A percentile compares a stretch with the other conserved stretches of the same genome.
phyloP scores from a whole-genome alignment of 2,113 vertebrate species.

The Nycticorax nycticorax region DNA sequence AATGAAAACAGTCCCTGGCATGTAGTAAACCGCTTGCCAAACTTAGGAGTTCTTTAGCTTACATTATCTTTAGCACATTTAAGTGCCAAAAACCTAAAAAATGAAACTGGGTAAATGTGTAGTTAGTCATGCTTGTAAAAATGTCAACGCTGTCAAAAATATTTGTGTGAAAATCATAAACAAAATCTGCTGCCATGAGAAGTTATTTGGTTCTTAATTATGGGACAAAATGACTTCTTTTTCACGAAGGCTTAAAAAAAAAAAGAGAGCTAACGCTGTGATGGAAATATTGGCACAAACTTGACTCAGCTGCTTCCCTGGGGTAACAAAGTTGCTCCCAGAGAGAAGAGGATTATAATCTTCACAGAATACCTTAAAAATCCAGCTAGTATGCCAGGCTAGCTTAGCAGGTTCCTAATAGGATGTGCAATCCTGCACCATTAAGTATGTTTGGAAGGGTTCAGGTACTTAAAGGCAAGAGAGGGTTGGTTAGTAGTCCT shows the following conservation, averaged over 20 bases:
- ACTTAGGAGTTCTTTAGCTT: slow-evolving; percentile 2
- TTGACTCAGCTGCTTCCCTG: slow-evolving; percentile 56
- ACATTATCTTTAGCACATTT: slow-evolving; percentile 21
- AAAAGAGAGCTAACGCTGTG: slow-evolving; percentile 12
- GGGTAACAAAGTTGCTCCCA: slow-evolving; percentile 53
- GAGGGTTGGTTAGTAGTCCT: neutral
- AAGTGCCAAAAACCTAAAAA: neutral
- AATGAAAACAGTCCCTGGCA: slow-evolving; percentile 4
- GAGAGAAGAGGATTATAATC: slow-evolving; percentile 52
- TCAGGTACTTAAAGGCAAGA: neutral
- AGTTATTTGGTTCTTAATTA: slow-evolving; percentile 54
- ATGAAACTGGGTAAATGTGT: slow-evolving; percentile 10
- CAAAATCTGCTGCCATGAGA: slow-evolving; percentile 59
- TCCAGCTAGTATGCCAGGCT: neutral
- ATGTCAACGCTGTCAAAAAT: slow-evolving; percentile 53
- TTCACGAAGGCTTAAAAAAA: slow-evolving; percentile 20
- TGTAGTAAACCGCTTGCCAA: slow-evolving; percentile 30
- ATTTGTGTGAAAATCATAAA: slow-evolving; percentile 65
- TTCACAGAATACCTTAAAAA: slow-evolving; percentile 26
- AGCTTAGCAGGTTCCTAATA: neutral
- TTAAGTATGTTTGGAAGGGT: slow-evolving; percentile 12
- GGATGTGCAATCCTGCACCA: slow-evolving; percentile 3
- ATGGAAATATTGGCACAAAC: slow-evolving; percentile 61
- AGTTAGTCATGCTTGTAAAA: slow-evolving; percentile 64
- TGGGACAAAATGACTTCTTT: slow-evolving; percentile 40